Evolutionary conservation across 2,797 vertebrate genomes (phyloP).

Genomic region (Scomberomorus guttatus): DNA sequence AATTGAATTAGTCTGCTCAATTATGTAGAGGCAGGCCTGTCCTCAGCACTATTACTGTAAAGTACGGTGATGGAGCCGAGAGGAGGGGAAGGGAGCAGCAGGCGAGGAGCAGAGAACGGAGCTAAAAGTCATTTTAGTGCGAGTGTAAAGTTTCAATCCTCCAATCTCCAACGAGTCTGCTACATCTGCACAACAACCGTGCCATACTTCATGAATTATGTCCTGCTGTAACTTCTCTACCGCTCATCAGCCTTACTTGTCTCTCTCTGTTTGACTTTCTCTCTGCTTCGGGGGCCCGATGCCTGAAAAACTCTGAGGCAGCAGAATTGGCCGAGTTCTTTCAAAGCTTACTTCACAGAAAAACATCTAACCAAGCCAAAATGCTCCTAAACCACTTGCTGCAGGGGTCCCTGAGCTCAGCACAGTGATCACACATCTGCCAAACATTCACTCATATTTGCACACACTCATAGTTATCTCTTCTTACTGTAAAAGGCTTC

Average conservation of each 20-base stretch:
- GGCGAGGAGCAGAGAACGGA: constrained; percentile 8
- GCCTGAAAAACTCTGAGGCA: constrained; percentile 57
- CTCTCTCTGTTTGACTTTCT: constrained; percentile 32
- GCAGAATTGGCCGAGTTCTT: constrained; percentile 49
- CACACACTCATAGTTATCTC: constrained; percentile 9
- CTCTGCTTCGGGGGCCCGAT: constrained; percentile 47
- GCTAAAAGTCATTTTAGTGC: constrained; percentile 55
- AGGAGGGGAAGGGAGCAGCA: constrained; percentile 51
- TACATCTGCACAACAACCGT: constrained; percentile 46
- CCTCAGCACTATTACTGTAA: constrained; percentile 74
- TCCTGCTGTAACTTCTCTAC: constrained; percentile 36
- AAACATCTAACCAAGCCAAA: constrained; percentile 62
- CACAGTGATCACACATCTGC: constrained; percentile 54
- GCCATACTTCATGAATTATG: constrained; percentile 39
- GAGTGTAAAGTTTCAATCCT: constrained; percentile 57
- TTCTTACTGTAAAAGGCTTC: constrained; percentile 1
- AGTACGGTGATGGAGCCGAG: constrained; percentile 57
- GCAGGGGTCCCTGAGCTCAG: constrained; percentile 61
- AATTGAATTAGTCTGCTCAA: constrained; percentile 84
- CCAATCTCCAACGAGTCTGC: constrained; percentile 42
- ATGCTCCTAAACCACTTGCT: constrained; percentile 56
- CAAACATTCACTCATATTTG: constrained; percentile 31
- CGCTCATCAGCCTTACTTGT: neutral
- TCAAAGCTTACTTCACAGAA: constrained; percentile 57
- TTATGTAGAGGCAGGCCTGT: constrained; percentile 77